Evolutionary conservation across 2,888 invertebrate genomes (phyloP), one percentile per base, ranked within the genome.

Genomic region (Rutpela maculata): DNA sequence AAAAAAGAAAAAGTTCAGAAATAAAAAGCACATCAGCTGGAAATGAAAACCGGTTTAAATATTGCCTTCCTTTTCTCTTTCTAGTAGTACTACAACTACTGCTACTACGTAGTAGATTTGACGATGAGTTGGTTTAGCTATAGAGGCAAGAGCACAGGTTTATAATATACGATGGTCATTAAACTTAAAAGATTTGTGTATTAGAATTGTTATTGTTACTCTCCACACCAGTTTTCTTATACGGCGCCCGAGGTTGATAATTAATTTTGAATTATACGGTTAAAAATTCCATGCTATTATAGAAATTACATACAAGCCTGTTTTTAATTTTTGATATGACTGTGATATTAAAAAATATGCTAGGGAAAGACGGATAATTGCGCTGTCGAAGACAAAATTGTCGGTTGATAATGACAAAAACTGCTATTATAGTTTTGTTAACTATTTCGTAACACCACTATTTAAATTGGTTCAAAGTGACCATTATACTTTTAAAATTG

Each of bases 21-120:
- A 88, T 87, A 88, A 88, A 88, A 89, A 88, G 88, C 87, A 87
- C 89, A 89, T 89, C 89, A 89, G 88, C 89, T 89, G 89, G 86
- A 89, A 88, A 86, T 86, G 86, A 87, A 86, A 89, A 89, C 89
- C 89, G 88, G 89, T 88, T 89, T 82, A 74, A 80, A 78, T 86
- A 85, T 85, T 85, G 85, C 87, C 84, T 83, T 86, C 87, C 86
- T 88, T 87, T 84, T 88, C 87, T 87, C 82, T 85, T 86, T 86
- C 83, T 87, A 87, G 86, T 88, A 88, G 85, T 89, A 89, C 88
- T 88, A 88, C 88, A 88, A 89, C 88, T 88, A 88, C 88, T 88
- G 87, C 88, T 89, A 88, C 87, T 87, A 87, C 87, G 88, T 88
- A 87, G 88, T 88, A 88, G 86, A 87, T 88, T 88, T 86, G 86